Base-by-base conservation (phyloP, 2,888 invertebrate genomes). In the Hyposoter dolosus region DNA sequence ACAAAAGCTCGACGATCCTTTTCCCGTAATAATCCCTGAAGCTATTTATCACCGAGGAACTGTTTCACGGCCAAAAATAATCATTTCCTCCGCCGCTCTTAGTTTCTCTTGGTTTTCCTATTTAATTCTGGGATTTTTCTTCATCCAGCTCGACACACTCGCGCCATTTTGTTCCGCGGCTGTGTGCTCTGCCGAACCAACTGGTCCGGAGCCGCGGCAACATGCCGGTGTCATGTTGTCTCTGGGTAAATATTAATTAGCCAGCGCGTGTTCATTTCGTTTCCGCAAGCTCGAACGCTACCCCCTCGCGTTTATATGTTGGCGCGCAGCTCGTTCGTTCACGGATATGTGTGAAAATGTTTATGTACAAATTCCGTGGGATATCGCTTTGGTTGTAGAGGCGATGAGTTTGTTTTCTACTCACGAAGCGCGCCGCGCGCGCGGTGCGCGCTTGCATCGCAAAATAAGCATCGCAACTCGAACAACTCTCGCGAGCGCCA, bases 231-330 rank as follows among this genome's bases (percentile, higher is more conserved):
- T 87, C 88, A 89, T 88, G 89, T 89, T 90, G 87, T 92, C 92
- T 86, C 90, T 91, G 91, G 91, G 93, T 93, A 94, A 94, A 94
- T 94, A 94, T 93, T 94, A 93, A 94, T 94, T 94, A 94, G 91
- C 91, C 89, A 88, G 90, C 91, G 91, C 90, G 91, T 90, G 92
- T 92, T 93, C 92, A 93, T 93, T 92, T 93, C 90, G 91, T 91
- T 92, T 82, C 77, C 82, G 80, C 89, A 84, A 87, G 86, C 88
- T 88, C 89, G 86, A 79, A 79, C 87, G 72, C 75, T 85, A 79
- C 69, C 84, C 60, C 60, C 76, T 80, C 60, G 12, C 77, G 81
- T 28, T 28, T 28, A 28, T 28, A 28, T 28, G 3, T 28, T 28
- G 1, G 28, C 28, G 1, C 28, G 40, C 40, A 9, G 28, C 28